Base-by-base conservation (phyloP, 2,113 vertebrate species). In the Oreochromis niloticus region DNA sequence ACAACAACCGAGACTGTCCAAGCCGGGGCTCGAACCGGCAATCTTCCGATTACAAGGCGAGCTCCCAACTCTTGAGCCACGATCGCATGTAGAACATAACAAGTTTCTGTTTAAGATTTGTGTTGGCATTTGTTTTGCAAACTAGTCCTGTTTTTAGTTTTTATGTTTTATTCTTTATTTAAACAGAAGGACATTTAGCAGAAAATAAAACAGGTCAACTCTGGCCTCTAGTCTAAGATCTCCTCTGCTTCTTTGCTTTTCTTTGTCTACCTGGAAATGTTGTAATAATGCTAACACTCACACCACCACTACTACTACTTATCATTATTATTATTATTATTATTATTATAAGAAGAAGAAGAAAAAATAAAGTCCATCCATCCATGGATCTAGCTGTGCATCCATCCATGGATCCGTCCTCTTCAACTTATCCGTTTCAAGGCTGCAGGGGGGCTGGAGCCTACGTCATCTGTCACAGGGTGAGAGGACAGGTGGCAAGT, bases 361-460 rank as follows among this genome's bases (percentile, higher is more conserved):
- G 3, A 0, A 0, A 2, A 6, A 59, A 2, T 16, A 61, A 6
- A 63, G 32, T 63, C 59, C 16, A 63, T 3, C 59, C 30, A 30
- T 30, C 5, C 30, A 30, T 5, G 4, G 30, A 30, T 32, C 11
- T 34, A 34, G 34, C 34, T 6, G 34, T 34, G 6, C 34, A 34
- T 34, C 34, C 61, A 36, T 36, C 34, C 61, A 66, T 66, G 61
- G 36, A 68, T 41, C 39, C 0, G 5, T 71, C 39, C 41, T 73
- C 22, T 46, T 46, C 41, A 1, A 9, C 66, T 27, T 46, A 46
- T 73, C n/a, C 1, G 2, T 63, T 63, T 63, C 32, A 63, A 63
- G 41, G 22, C 12, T 27, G 68, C 68, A 46, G 68, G 39, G 39
- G 22, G 68, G 68, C 68, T 73, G 68, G 39, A 73, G 22, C 68